phyloP scores from a whole-genome alignment of 1,140 invertebrate species.

The Harpegnathos saltator region DNA sequence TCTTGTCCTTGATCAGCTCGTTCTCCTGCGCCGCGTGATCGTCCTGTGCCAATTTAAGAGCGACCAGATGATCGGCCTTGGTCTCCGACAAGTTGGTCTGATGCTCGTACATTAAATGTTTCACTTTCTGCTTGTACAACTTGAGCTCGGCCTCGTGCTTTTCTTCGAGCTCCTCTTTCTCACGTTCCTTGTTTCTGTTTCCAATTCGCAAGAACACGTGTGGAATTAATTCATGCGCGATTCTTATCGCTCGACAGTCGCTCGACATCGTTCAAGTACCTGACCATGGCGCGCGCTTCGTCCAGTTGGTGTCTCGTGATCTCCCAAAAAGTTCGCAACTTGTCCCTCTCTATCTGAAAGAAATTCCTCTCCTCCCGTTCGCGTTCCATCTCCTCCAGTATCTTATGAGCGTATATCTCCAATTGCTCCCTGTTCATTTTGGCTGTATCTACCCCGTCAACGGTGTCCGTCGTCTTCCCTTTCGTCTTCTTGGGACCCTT shows the following conservation, averaged over 20 bases:
- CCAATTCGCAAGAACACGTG: neutral
- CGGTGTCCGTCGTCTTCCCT: conserved; percentile 64
- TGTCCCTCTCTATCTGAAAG: conserved; percentile 97
- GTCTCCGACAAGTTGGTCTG: conserved; percentile 93
- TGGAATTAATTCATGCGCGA: neutral
- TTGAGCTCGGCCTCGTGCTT: conserved; percentile 95
- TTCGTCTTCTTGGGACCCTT: conserved; percentile 74
- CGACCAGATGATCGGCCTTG: conserved; percentile 91
- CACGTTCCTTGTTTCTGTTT: conserved; percentile 93
- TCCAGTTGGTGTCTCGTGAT: conserved; percentile 94
- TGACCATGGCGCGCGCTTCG: conserved; percentile 90
- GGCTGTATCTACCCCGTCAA: conserved; percentile 96
- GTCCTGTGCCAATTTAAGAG: conserved; percentile 91
- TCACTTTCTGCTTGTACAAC: conserved; percentile 96
- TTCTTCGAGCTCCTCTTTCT: conserved; percentile 94
- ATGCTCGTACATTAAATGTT: conserved; percentile 96
- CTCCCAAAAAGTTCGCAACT: conserved; percentile 97
- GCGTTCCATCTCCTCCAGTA: conserved; percentile 96
- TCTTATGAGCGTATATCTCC: conserved; percentile 93
- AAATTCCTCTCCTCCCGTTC: conserved; percentile 98
- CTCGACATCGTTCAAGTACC: conserved; percentile 81
- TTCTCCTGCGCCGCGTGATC: conserved; percentile 91
- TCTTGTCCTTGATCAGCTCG: conserved; percentile 92
- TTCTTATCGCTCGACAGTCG: neutral
- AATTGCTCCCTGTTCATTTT: conserved; percentile 97